Evolutionary conservation across 2,113 vertebrate species (phyloP), one percentile per base, ranked within the genome.

Genomic region (Etheostoma spectabile): DNA sequence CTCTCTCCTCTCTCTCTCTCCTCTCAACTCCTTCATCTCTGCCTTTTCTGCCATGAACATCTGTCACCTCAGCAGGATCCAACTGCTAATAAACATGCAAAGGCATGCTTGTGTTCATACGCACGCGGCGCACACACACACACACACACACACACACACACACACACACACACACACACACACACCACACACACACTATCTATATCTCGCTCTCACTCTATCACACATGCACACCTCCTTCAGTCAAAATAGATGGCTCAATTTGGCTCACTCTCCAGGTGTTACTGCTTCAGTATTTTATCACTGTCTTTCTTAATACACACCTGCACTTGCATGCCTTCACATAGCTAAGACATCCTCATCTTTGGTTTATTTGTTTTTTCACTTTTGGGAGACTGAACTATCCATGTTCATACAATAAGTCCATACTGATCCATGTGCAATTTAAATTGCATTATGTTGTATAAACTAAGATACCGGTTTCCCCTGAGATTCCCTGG

Each of bases 1-100:
- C 27, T 27, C 27, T 27, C 27, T 27, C n/a, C 27, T 27, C 27
- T 27, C 27, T 27, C 27, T 27, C 27, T 27, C 27, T 27, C 27
- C 27, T 27, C 27, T 27, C 72, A 86, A 24, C 76, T 82, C 38
- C 38, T 38, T 38, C 55, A 82, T 80, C 73, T 7, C 77, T 81
- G 71, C 73, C 84, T 64, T 62, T 57, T 70, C 87, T 83, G 75
- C 71, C 42, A 77, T 76, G 82, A 91, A 92, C 93, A 94, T 95
- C 92, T 95, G 94, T 92, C 91, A 84, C 84, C 88, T 77, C 86
- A 92, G 86, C 80, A 79, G 77, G 89, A 86, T 87, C 77, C 88
- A 87, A 90, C 86, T 35, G 78, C 70, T 80, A 46, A 87, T 82
- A 87, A 82, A 89, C 78, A 76, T 49, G 65, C 59, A 81, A 73